Conservation (phyloP, 2,888 invertebrate genomes). For the Orthosia incerta region DNA sequence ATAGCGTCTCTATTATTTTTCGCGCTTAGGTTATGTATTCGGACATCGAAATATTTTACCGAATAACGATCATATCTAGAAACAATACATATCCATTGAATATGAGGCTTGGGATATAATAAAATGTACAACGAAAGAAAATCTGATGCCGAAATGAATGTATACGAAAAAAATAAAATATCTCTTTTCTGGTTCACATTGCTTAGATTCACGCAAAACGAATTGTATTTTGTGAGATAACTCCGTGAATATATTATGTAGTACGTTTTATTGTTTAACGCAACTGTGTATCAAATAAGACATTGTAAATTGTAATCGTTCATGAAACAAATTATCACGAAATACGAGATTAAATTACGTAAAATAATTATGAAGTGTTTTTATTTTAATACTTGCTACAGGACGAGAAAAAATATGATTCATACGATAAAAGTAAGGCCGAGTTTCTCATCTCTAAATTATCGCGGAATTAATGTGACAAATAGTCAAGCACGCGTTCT, state of each 20-base stretch:
- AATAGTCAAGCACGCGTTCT: too few relatives aligned
- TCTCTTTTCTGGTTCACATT: constrained; percentile 74
- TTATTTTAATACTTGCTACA: neutral
- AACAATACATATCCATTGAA: constrained; percentile 87
- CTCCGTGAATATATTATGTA: constrained; percentile 80
- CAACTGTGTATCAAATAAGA: constrained; percentile 85
- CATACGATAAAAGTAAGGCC: neutral
- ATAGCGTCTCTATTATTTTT: constrained; percentile 66
- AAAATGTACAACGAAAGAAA: constrained; percentile 81
- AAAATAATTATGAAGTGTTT: constrained; percentile 75
- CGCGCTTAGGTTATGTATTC: constrained; percentile 66
- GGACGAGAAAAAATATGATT: neutral
- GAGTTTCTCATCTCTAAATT: too few relatives aligned
- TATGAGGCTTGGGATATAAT: constrained; percentile 76
- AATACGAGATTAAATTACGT: constrained; percentile 86
- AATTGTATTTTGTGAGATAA: constrained; percentile 79
- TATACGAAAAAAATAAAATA: constrained; percentile 84
- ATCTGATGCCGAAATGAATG: constrained; percentile 80
- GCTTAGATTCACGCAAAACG: constrained; percentile 78
- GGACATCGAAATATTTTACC: constrained; percentile 72
- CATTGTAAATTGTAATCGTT: constrained; percentile 89
- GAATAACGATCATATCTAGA: constrained; percentile 85
- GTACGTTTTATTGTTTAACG: constrained; percentile 82
- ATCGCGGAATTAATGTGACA: too few relatives aligned
- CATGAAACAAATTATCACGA: constrained; percentile 84